phyloP scores from a whole-genome alignment of 2,113 vertebrate species.

The Nothobranchius kuhntae region DNA sequence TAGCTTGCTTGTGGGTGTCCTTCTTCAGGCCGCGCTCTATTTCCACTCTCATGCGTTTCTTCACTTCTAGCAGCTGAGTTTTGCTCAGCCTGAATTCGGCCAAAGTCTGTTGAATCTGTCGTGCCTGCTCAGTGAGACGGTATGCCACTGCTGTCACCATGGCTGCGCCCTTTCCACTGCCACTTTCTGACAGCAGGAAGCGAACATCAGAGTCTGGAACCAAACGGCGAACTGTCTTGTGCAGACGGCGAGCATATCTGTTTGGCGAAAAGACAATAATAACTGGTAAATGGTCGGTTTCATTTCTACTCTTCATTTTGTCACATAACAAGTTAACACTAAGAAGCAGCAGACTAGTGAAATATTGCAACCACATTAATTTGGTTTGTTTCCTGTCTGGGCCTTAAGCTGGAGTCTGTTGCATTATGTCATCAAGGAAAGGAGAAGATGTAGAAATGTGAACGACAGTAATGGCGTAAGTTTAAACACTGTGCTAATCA shows the following conservation, averaged over 20 bases:
- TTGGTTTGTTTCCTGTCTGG: no score
- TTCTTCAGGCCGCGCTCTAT: slow-evolving; percentile 89
- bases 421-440: no score
- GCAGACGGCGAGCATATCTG: slow-evolving; percentile 92
- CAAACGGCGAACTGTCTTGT: slow-evolving; percentile 93
- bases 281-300: no score
- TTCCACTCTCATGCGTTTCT: slow-evolving; percentile 89
- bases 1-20: slow-evolving; percentile 81
- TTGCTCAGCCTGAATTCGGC: slow-evolving; percentile 88
- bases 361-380: no score
- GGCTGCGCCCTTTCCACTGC: slow-evolving; percentile 93
- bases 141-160: slow-evolving; percentile 96
- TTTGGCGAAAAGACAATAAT: not conserved
- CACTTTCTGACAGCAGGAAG: slow-evolving; percentile 96
- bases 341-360: no score
- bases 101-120: slow-evolving; percentile 90
- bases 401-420: no score
- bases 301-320: no score
- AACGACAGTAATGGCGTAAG: no score
- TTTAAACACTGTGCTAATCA: no score
- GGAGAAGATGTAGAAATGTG: no score
- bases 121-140: slow-evolving; percentile 88
- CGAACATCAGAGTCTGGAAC: slow-evolving; percentile 93
- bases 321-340: no score
- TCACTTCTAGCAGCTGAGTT: slow-evolving; percentile 90